Base-by-base conservation (phyloP, 2,888 invertebrate genomes). In the Diadromus collaris region DNA sequence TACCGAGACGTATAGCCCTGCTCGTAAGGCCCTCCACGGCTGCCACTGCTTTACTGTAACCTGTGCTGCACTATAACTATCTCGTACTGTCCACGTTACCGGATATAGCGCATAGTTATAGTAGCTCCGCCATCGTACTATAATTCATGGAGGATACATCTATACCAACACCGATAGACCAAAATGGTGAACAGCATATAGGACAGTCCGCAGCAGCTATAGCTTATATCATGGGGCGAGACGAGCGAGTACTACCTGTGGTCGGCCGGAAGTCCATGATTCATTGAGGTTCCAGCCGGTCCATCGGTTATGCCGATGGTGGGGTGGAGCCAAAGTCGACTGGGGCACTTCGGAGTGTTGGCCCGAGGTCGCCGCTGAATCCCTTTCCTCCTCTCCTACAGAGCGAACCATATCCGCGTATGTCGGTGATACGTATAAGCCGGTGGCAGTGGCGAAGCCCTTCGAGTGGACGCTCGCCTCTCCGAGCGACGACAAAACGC, bases 221-320 rank as follows among this genome's bases (percentile, higher is more conserved):
- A 80, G 82, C 80, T 81, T 85, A 81, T 82, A 83, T 82, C 76
- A 76, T 63, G 51, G 48, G 51, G 73, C 41, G 71, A 76, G 79
- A 80, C 80, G 79, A 83, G 64, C 46, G 21, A 67, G 67, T 77
- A 56, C 32, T 78, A 80, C 73, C 72, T 76, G 80, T 77, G 80
- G 81, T 78, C 71, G 64, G 61, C 67, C 67, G 82, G 80, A 80
- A 83, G 81, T 82, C 82, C 81, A 84, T 86, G 86, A 87, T 86
- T 86, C 85, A 87, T 86, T 82, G 86, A 72, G 80, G 76, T 79
- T 81, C 76, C 81, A 82, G 81, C 76, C 82, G 78, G 85, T 83
- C 85, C 85, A 87, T 85, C 84, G 84, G 85, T 87, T 86, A 87
- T 84, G 81, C 82, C 84, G 78, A 84, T 79, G 83, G 80, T 78